Base-by-base conservation (phyloP, 2,113 vertebrate genomes). In the Mustelus asterias region DNA sequence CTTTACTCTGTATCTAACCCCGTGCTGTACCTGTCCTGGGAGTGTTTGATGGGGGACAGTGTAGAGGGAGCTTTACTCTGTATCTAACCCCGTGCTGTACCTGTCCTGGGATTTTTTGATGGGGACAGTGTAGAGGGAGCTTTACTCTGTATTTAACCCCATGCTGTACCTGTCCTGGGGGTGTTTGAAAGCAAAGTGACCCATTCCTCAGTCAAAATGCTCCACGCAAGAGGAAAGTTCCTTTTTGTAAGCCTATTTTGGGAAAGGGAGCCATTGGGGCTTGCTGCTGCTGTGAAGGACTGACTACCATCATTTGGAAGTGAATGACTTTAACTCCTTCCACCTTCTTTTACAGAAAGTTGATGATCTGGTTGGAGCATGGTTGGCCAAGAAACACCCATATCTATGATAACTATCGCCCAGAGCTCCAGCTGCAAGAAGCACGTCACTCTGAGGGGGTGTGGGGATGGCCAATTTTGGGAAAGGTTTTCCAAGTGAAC, bases 301-400 rank as follows among this genome's bases (percentile, higher is more conserved):
- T 90, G 10, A 44, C 41, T 29, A 0, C 9, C 69, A 78, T 22
- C 33, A 33, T 80, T 18, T 78, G 24, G 29, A 78, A 58, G 14
- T 83, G 58, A 58, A 67, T 11, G 22, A 41, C 54, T 83, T n/a
- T 92, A 33, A 70, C 65, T 60, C 20, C 0, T 2, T 80, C 24
- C 89, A 24, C 26, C 14, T 94, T 63, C 41, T 92, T 7, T n/a
- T 90, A 6, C 96, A 98, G 98, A 97, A 96, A 96, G 98, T 97
- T 96, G 96, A 97, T 95, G 95, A 83, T 3, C 97, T 96, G 7
- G 97, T 98, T 88, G 95, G 94, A 24, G 37, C 65, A 5, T 98
- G 98, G 98, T 96, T 98, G 96, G 96, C 97, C 96, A 95, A n/a
- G 18, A 97, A 97, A 0, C 96, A 95, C 24, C 11, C 3, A 65